Percentiles rank a stretch among this genome's conserved stretches.
Conservation (phyloP, 2,113 vertebrate genomes). For the Rostratula benghalensis region DNA sequence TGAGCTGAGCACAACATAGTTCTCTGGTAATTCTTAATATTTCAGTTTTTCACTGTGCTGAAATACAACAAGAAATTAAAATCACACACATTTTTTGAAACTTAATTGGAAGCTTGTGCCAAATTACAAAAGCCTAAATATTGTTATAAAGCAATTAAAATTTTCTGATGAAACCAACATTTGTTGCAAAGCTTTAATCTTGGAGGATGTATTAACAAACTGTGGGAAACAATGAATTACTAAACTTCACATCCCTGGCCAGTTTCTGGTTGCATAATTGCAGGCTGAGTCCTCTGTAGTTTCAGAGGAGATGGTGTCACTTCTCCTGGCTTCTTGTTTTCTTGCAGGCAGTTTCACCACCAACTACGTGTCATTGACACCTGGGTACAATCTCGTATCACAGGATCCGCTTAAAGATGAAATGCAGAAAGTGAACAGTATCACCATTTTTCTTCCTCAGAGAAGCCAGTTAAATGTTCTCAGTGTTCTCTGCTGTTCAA, state of each 20-base stretch:
- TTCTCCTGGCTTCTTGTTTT: not conserved
- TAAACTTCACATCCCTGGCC: not conserved
- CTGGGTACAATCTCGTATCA: not conserved
- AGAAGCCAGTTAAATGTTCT: not conserved
- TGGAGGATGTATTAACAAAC: not conserved
- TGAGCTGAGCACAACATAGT: not conserved
- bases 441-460: not conserved
- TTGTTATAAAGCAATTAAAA: not conserved
- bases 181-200: not conserved
- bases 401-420: not conserved
- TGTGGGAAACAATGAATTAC: not conserved
- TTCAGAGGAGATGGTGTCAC: not conserved
- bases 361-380: not conserved
- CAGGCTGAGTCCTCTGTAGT: not conserved
- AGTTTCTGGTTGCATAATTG: not conserved
- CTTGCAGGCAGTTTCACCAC: not conserved
- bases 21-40: not conserved
- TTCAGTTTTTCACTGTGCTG: not conserved
- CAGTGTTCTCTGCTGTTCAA: not conserved
- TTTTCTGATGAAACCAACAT: not conserved
- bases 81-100: not conserved
- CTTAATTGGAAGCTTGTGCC: not conserved
- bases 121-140: not conserved
- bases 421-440: not conserved
- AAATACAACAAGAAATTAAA: slow-evolving; percentile 11